phyloP scores from a whole-genome alignment of 2,113 vertebrate species.

The Sclerurus mexicanus region DNA sequence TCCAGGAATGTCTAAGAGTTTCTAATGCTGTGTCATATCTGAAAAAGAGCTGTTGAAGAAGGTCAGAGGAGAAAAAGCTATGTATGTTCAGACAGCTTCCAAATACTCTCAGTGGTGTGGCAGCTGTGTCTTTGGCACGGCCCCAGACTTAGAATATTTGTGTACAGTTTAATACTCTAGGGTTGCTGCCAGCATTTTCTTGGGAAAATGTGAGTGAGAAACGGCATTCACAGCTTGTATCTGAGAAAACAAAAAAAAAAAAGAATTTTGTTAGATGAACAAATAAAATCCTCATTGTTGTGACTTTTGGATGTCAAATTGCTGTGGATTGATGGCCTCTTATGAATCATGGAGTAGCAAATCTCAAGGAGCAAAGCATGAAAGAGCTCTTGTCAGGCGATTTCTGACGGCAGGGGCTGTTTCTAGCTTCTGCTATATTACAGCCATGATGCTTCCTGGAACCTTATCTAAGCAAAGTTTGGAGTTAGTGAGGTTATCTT shows the following conservation, averaged over 20 bases:
- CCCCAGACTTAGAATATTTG: not conserved
- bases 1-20: not conserved
- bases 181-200: not conserved
- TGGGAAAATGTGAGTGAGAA: not conserved
- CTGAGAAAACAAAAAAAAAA: not conserved
- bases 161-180: not conserved
- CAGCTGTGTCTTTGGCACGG: not conserved
- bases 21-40: not conserved
- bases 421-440: not conserved
- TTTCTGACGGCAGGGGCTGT: not conserved
- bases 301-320: not conserved
- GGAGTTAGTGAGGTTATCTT: conserved; percentile 9
- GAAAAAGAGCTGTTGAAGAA: not conserved
- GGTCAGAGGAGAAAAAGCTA: not conserved
- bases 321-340: not conserved
- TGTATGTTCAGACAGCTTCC: conserved; percentile 10
- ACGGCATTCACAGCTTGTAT: not conserved
- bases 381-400: not conserved
- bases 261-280: not conserved
- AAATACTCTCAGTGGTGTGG: not conserved
- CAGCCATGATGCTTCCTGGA: not conserved
- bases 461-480: not conserved
- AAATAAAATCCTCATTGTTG: not conserved
- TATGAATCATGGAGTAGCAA: not conserved
- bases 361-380: not conserved